These are phyloP conservation scores for Daphoenositta chrysoptera DNA, from an alignment of 2,113 vertebrate species.

Conservation along the genomic window DNA sequence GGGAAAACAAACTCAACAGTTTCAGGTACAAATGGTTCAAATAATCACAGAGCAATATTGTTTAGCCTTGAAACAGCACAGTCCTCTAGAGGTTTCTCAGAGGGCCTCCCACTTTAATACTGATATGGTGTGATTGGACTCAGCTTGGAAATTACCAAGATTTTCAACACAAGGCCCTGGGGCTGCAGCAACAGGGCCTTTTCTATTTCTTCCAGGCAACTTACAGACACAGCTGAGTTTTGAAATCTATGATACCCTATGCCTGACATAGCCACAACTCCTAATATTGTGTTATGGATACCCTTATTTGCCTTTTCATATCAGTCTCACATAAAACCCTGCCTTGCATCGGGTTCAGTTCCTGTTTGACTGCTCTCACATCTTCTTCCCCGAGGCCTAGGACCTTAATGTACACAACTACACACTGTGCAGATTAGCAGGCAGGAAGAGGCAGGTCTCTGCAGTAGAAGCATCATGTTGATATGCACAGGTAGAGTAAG, in stretches of 20 bases:
- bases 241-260: background rate
- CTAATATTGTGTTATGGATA: background rate
- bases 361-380: conserved; percentile 21
- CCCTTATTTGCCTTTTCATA: background rate
- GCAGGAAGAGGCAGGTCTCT: conserved; percentile 52
- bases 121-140: conserved; percentile 25
- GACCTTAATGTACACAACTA: conserved; percentile 37
- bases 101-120: conserved; percentile 48
- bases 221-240: background rate
- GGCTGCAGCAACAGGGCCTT: background rate
- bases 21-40: conserved; percentile 61
- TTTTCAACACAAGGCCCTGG: background rate
- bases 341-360: conserved; percentile 2
- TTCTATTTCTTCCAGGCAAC: background rate
- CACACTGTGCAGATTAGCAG: conserved; percentile 21
- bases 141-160: background rate
- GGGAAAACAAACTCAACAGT: conserved; percentile 43
- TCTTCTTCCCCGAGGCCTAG: conserved; percentile 29
- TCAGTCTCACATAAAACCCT: background rate
- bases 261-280: conserved; percentile 19
- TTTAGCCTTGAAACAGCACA: conserved; percentile 48
- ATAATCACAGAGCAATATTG: conserved; percentile 17
- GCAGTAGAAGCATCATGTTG: conserved; percentile 28
- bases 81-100: conserved; percentile 27
- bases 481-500: conserved; percentile 39